Conservation (phyloP, 2,113 vertebrate genomes). For the Muntiacus muntjak region DNA sequence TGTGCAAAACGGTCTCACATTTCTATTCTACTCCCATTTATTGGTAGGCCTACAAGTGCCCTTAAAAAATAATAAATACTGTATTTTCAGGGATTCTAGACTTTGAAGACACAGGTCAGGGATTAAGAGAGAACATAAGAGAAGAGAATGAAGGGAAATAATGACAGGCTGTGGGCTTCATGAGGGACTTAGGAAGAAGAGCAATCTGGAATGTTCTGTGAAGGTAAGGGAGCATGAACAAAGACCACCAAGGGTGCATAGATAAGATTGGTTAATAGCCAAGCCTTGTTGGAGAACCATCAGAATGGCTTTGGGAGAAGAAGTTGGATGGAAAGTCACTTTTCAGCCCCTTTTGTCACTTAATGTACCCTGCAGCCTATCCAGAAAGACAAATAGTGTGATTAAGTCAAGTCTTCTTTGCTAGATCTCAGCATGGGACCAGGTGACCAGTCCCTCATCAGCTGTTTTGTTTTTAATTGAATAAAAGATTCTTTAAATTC, state of each 20-base stretch:
- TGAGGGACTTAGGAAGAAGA: neutral
- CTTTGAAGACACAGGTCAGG: neutral
- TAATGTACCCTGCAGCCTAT: neutral
- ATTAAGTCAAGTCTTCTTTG: neutral
- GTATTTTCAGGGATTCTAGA: neutral
- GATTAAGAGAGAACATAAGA: neutral
- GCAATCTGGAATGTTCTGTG: neutral
- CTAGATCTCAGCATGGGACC: neutral
- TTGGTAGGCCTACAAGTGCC: neutral
- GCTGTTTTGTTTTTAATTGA: neutral
- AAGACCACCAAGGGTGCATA: neutral
- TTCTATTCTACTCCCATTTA: neutral
- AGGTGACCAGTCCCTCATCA: neutral
- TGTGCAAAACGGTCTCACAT: neutral
- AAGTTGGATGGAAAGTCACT: neutral
- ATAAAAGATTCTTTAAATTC: neutral
- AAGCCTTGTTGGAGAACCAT: neutral
- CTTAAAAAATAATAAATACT: neutral
- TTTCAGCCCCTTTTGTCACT: neutral
- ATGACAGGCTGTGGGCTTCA: neutral
- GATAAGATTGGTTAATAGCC: neutral
- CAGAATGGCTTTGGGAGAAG: neutral
- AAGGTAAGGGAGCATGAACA: neutral
- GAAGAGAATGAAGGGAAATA: conserved; percentile 1
- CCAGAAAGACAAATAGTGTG: neutral